Conservation (phyloP, 2,113 vertebrate genomes). For the Apaloderma vittatum region DNA sequence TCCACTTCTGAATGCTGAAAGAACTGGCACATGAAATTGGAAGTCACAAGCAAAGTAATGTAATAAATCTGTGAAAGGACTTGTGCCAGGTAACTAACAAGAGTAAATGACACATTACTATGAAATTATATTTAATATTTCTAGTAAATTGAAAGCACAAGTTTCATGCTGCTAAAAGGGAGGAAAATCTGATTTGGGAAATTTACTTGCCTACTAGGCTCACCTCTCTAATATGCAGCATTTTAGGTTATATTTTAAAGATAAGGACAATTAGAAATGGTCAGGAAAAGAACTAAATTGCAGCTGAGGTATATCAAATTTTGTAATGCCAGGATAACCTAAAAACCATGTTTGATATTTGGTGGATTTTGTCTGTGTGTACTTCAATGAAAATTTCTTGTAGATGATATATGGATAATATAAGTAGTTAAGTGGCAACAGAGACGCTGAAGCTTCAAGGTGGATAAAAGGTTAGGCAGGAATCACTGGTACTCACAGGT, state of each 20-base stretch:
- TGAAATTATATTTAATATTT: conserved; percentile 4
- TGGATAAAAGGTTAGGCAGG: not conserved
- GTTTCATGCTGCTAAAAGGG: not conserved
- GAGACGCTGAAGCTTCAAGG: not conserved
- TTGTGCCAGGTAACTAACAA: not conserved
- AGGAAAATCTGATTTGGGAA: not conserved
- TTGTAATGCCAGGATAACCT: not conserved
- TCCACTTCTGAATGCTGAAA: not conserved
- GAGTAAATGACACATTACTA: not conserved
- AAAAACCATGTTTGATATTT: not conserved
- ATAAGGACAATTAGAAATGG: not conserved
- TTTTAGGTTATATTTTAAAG: not conserved
- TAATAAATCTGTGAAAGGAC: not conserved
- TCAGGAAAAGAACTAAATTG: not conserved
- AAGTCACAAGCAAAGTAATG: not conserved
- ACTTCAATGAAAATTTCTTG: not conserved
- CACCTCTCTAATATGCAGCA: not conserved
- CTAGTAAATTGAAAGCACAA: conserved; percentile 1
- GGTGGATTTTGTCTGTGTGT: not conserved
- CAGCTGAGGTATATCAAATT: not conserved
- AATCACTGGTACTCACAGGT: not conserved
- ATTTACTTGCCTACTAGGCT: not conserved
- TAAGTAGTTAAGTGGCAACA: not conserved
- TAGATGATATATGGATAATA: not conserved
- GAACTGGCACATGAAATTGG: not conserved